Percentiles rank a stretch among this genome's conserved stretches.
Conservation (phyloP, 2,888 invertebrate genomes). For the Trichacis sp. region DNA sequence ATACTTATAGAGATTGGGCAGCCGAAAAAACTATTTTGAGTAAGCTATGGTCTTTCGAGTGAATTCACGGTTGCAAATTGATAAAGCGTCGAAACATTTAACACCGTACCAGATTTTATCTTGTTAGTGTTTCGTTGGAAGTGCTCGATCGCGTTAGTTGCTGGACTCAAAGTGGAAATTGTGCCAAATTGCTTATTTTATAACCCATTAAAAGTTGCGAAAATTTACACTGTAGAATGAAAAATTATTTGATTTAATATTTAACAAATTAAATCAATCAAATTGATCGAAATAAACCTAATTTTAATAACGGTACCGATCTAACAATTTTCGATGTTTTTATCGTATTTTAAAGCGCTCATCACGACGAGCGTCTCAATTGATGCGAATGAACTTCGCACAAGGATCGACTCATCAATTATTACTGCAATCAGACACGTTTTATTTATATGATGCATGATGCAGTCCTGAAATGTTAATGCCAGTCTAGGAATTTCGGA, state of each 20-base stretch:
- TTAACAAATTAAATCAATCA: too few species aligned
- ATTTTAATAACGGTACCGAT: too few species aligned
- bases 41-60: slow-evolving; percentile 9
- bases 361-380: neutral
- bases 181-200: neutral
- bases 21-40: slow-evolving; percentile 36
- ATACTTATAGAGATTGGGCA: slow-evolving; percentile 15
- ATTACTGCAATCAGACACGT: neutral
- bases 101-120: slow-evolving; percentile 1
- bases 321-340: neutral
- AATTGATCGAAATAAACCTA: too few species aligned
- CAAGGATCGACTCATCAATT: neutral
- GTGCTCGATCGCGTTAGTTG: neutral
- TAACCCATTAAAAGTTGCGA: too few species aligned
- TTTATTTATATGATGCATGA: neutral
- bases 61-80: slow-evolving; percentile 20
- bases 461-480: neutral
- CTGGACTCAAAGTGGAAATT: neutral
- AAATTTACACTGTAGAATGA: too few species aligned
- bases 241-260: too few species aligned
- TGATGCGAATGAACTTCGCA: neutral
- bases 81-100: slow-evolving; percentile 17
- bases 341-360: neutral
- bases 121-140: neutral
- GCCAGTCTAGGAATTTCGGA: neutral